phyloP scores from a whole-genome alignment of 2,888 invertebrate genomes.

The Tetramorium bicarinatum region DNA sequence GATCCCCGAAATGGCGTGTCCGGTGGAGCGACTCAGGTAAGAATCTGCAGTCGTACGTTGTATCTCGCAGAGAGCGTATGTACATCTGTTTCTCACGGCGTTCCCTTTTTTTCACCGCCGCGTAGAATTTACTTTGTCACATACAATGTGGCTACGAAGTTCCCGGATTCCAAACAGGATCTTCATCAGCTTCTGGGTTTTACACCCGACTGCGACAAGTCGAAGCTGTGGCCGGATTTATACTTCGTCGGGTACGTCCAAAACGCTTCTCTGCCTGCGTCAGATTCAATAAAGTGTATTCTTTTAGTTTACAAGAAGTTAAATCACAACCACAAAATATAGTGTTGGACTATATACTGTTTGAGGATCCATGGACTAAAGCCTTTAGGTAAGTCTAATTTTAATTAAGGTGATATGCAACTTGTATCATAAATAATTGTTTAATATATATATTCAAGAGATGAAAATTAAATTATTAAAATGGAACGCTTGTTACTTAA shows the following conservation, averaged over 20 bases:
- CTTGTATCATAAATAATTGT: neutral
- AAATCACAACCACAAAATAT: slow-evolving; percentile 95
- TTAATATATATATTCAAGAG: neutral
- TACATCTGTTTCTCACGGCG: neutral
- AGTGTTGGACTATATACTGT: slow-evolving; percentile 91
- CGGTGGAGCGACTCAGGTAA: slow-evolving; percentile 69
- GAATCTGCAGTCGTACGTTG: neutral
- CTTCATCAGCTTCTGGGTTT: slow-evolving; percentile 91
- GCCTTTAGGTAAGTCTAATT: slow-evolving; percentile 87
- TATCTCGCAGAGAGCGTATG: neutral
- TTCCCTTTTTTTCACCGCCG: neutral
- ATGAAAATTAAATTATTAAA: too few relatives aligned
- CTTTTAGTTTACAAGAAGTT: slow-evolving; percentile 94
- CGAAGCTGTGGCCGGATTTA: slow-evolving; percentile 92
- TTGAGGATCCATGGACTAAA: slow-evolving; percentile 95
- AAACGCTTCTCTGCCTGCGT: neutral
- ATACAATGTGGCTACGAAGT: slow-evolving; percentile 96
- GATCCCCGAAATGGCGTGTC: slow-evolving; percentile 63
- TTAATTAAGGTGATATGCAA: neutral
- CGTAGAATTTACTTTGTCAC: slow-evolving; percentile 93
- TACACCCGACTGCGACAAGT: slow-evolving; percentile 88
- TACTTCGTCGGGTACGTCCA: slow-evolving; percentile 92
- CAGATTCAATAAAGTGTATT: slow-evolving; percentile 21
- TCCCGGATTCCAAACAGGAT: slow-evolving; percentile 89
- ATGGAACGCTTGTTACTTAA: too few relatives aligned